A percentile compares a stretch with the other conserved stretches of the same genome.
These are phyloP conservation scores for Drepanosiphum platanoidis DNA, from an alignment of 2,888 invertebrate genomes.

Conservation along the genomic window DNA sequence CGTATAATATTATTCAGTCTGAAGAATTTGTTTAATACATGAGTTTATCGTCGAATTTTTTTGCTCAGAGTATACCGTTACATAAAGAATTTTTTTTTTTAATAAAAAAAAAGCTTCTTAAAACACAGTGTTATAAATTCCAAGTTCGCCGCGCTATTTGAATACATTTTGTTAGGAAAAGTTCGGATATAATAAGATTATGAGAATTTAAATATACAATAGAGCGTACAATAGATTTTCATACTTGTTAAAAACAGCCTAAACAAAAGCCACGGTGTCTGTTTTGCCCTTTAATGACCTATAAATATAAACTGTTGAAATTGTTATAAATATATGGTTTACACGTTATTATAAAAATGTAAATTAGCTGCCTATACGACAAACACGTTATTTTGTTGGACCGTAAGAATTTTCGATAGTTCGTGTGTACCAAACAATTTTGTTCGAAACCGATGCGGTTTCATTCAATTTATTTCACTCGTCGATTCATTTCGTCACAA, in stretches of 20 bases:
- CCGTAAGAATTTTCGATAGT: background rate
- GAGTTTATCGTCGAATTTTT: too few species aligned
- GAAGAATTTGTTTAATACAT: too few species aligned
- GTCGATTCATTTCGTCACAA: background rate
- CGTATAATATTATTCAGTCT: too few species aligned
- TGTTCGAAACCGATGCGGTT: background rate
- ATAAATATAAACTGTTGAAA: background rate
- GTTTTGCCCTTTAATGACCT: slow-evolving; percentile 24
- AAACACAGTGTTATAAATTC: background rate
- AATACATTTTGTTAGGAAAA: background rate
- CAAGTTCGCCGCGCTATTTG: background rate
- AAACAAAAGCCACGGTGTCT: slow-evolving; percentile 18
- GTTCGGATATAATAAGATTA: background rate
- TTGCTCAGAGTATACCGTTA: background rate
- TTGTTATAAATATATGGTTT: background rate
- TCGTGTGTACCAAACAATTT: too few species aligned
- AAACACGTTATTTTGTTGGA: too few species aligned
- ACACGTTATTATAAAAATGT: background rate
- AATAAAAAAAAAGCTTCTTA: background rate
- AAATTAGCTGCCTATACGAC: too few species aligned
- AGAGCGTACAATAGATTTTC: background rate
- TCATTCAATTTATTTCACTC: background rate
- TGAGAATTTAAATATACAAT: background rate
- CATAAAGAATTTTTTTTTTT: background rate
- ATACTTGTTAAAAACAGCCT: background rate